Evolutionary conservation across 1,140 invertebrate species (phyloP).

Genomic region (Solenopsis invicta): DNA sequence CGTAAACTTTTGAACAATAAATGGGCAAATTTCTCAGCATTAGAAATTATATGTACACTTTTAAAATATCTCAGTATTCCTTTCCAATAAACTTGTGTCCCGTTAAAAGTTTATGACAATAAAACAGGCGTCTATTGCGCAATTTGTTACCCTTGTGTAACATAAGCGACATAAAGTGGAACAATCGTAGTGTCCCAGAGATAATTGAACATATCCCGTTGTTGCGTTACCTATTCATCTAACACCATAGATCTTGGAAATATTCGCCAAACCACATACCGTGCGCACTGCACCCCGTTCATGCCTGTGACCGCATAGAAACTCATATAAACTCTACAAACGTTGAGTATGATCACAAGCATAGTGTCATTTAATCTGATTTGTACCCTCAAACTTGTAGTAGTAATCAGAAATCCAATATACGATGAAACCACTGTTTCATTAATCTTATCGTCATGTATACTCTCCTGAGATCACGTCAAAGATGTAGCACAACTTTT

Average conservation of each 20-base stretch:
- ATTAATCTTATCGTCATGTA: background rate
- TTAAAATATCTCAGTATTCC: background rate
- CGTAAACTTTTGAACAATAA: background rate
- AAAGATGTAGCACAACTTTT: background rate
- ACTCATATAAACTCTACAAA: conserved; percentile 11
- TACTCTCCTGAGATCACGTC: background rate
- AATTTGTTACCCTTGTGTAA: conserved; percentile 1
- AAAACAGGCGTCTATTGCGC: background rate
- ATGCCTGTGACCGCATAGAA: background rate
- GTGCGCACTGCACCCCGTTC: background rate
- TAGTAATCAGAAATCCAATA: conserved; percentile 39
- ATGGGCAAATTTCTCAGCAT: background rate
- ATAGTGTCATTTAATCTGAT: conserved; percentile 39
- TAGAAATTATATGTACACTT: background rate
- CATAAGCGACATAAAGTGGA: conserved; percentile 36
- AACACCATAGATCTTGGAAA: conserved; percentile 18
- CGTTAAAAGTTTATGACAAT: conserved; percentile 19
- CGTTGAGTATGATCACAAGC: conserved; percentile 3
- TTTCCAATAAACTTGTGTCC: background rate
- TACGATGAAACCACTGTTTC: conserved; percentile 33
- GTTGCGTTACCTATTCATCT: conserved; percentile 36
- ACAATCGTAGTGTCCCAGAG: background rate
- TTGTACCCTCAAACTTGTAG: conserved; percentile 41
- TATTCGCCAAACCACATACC: conserved; percentile 29
- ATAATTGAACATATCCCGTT: conserved; percentile 51